Evolutionary conservation across 2,113 vertebrate genomes (phyloP).

Genomic region (Ia io): DNA sequence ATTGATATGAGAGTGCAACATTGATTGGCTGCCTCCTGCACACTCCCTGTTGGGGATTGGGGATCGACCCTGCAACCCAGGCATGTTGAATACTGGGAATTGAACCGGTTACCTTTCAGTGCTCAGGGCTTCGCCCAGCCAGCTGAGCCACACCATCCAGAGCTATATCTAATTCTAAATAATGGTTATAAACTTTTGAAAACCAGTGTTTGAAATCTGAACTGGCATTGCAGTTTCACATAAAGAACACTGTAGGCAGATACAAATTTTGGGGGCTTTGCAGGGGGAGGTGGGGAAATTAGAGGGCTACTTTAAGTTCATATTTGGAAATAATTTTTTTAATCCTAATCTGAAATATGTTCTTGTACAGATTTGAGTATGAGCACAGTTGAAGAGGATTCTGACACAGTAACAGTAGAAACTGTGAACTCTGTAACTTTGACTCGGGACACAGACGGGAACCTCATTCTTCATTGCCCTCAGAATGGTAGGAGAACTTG

Average conservation of each 20-base stretch:
- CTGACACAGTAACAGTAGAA: conserved; percentile 89
- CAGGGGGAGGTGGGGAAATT: neutral
- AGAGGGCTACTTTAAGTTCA: neutral
- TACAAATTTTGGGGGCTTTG: neutral
- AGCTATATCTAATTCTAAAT: neutral
- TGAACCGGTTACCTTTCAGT: neutral
- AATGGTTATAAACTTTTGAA: neutral
- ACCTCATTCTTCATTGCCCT: conserved; percentile 95
- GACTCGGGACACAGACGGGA: conserved; percentile 94
- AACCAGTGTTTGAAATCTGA: conserved; percentile 26
- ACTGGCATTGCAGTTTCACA: neutral
- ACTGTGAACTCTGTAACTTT: conserved; percentile 93
- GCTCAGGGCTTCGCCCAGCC: neutral
- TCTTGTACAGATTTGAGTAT: conserved; percentile 88
- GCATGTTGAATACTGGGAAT: neutral
- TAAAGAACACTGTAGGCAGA: neutral
- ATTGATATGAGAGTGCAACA: neutral
- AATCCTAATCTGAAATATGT: conserved; percentile 63
- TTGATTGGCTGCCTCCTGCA: neutral
- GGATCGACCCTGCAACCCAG: neutral
- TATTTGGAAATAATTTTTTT: conserved; percentile 17
- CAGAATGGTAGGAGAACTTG: conserved; percentile 84
- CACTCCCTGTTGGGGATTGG: too few species aligned
- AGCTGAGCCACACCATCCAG: neutral
- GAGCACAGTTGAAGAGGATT: conserved; percentile 93